Evolutionary conservation across 2,113 vertebrate genomes (phyloP).

Genomic region (Emydocephalus ijimae): DNA sequence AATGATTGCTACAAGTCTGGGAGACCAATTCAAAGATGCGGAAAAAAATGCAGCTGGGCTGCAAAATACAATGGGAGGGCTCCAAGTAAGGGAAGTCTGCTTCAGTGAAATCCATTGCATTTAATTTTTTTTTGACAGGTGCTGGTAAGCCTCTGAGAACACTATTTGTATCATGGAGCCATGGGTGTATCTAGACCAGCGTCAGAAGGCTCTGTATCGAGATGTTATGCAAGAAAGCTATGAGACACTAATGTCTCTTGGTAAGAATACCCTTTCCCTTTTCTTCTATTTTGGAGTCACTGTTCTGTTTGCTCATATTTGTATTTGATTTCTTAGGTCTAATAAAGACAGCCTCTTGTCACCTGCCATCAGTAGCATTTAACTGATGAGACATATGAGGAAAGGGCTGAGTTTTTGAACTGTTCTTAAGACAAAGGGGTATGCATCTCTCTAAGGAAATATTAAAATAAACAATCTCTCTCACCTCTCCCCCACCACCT

Average conservation of each 20-base stretch:
- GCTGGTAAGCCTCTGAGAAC: background rate
- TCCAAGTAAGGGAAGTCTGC: background rate
- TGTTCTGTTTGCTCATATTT: background rate
- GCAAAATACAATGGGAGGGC: background rate
- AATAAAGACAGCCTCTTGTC: background rate
- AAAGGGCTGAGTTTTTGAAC: background rate
- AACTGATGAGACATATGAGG: background rate
- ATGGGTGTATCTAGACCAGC: constrained; percentile 26
- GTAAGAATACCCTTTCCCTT: background rate
- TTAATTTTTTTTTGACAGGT: background rate
- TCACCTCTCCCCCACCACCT: background rate
- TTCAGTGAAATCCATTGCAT: background rate
- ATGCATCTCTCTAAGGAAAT: too few relatives aligned
- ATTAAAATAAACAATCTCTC: background rate
- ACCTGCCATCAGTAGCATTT: background rate
- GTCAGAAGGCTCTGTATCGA: constrained; percentile 17
- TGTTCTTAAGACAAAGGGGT: too few relatives aligned
- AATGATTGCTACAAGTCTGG: background rate
- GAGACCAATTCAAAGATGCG: background rate
- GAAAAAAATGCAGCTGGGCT: background rate
- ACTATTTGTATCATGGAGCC: background rate
- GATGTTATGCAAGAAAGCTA: constrained; percentile 32
- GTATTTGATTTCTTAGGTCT: background rate
- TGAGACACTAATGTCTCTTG: constrained; percentile 14
- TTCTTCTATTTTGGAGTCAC: background rate